Evolutionary conservation across 2,113 vertebrate species (phyloP), one percentile per base, ranked within the genome.

Genomic region (Toxotes chatareus): DNA sequence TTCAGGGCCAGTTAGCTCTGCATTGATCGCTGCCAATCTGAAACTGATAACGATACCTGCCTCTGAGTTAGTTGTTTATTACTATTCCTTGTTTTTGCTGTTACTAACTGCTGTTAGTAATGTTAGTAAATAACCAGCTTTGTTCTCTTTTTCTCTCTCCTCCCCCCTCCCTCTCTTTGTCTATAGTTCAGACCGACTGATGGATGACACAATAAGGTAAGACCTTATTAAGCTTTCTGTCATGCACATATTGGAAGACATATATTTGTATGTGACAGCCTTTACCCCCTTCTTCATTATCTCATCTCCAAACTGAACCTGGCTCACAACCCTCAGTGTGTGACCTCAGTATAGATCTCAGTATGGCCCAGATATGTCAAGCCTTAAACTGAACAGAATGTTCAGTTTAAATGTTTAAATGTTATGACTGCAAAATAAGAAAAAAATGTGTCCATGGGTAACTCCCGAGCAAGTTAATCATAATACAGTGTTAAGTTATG

Each of bases 141-240:
- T 76, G 14, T 80, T 3, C 23, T 23, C 75, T 80, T 3, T 31
- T 23, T 77, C 14, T 36, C 32, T 65, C 51, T 71, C 44, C 49
- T 2, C 46, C 51, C 57, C 53, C 47, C n/a, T 40, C 59, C 44
- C 27, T 1, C 74, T 80, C 63, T 73, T 68, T 81, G 47, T 88
- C 89, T 94, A 65, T 93, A 99, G 98, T 90, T 99, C 98, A 32
- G 98, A 99, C 93, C 96, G 98, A 82, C 95, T 99, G 92, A 98
- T 99, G 94, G 98, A 99, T 93, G 98, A 99, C 93, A 99, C 98
- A 87, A 99, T 99, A 97, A 99, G 98, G 98, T 99, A 96, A 92
- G 95, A 42, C 14, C 47, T 53, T 27, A 27, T 27, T 27, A 27
- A 27, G 12, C 55, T 74, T 67, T 64, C 27, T 60, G 3, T 68